Base-by-base conservation (phyloP, 92 coral and sea anemone species). In the Chrysogorgia sp. region DNA sequence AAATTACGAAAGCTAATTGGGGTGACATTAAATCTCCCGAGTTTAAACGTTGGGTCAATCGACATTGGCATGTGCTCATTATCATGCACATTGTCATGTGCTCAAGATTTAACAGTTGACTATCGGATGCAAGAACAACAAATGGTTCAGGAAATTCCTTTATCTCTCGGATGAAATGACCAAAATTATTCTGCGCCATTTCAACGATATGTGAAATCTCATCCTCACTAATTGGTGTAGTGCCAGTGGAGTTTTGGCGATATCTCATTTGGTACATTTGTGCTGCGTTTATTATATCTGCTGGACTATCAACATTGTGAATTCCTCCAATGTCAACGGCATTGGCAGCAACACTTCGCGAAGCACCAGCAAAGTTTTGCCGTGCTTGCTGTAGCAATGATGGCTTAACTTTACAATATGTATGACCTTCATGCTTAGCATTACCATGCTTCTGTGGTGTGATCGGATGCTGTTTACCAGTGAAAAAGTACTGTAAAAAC, bases 61-160 rank as follows among this genome's bases (percentile, higher is more conserved):
- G 79, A 70, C 40, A 80, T 47, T 17, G 71, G 69, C 35, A 28
- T 40, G 32, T 49, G 49, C 19, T 71, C 34, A 20, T 63, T 56
- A 34, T 64, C 55, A n/a, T 80, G n/a, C 84, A 29, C 30, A 45
- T 17, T 50, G 66, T 33, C 55, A 80, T n/a, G n/a, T 63, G 14
- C 22, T 67, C 63, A 15, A 80, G 37, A 31, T 80, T 77, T 31
- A 50, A n/a, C 4, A 80, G 37, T 35, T 8, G 76, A 1, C 63
- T 65, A 22, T 53, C 63, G 29, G 55, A 63, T 50, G 59, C 84
- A 9, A 80, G 32, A 24, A 80, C 24, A 30, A 76, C 35, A 41
- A 81, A 71, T 10, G 85, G 89, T 70, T 85, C 89, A 14, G 89
- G 86, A 67, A 80, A 74, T 20, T 81, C 65, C 40, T 80, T 75